phyloP scores from a whole-genome alignment of 1,140 invertebrate genomes.

The Drosophila neocordata region DNA sequence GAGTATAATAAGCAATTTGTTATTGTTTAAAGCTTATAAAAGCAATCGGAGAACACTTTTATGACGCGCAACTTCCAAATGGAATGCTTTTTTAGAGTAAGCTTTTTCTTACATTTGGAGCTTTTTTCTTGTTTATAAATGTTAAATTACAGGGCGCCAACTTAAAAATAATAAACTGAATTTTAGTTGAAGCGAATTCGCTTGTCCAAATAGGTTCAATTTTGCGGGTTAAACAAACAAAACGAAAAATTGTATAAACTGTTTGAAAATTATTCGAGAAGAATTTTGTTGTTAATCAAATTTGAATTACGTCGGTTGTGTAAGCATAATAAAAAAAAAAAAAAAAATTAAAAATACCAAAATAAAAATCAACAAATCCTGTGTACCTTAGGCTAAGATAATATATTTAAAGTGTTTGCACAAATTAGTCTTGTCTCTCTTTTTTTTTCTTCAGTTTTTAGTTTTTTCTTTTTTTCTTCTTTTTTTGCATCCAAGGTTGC shows the following conservation, averaged over 20 bases:
- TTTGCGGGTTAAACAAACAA: conserved; percentile 16
- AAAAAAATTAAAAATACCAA: neutral
- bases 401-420: neutral
- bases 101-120: neutral
- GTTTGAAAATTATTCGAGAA: neutral
- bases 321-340: conserved; percentile 3
- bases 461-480: neutral
- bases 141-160: conserved; percentile 13
- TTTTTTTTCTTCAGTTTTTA: neutral
- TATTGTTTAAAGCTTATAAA: too few species aligned
- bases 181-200: conserved; percentile 17
- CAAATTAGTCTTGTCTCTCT: neutral
- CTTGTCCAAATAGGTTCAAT: conserved; percentile 7
- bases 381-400: conserved; percentile 4
- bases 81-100: neutral
- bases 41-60: neutral
- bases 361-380: neutral
- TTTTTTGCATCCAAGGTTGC: conserved; percentile 25
- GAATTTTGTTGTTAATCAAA: neutral
- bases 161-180: conserved; percentile 7
- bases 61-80: neutral
- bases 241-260: neutral
- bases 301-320: conserved; percentile 5
- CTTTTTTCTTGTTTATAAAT: neutral
- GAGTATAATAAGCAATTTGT: too few species aligned